Percentiles rank a stretch among this genome's conserved stretches.
Conservation (phyloP, 2,113 vertebrate genomes). For the Apteryx owenii region DNA sequence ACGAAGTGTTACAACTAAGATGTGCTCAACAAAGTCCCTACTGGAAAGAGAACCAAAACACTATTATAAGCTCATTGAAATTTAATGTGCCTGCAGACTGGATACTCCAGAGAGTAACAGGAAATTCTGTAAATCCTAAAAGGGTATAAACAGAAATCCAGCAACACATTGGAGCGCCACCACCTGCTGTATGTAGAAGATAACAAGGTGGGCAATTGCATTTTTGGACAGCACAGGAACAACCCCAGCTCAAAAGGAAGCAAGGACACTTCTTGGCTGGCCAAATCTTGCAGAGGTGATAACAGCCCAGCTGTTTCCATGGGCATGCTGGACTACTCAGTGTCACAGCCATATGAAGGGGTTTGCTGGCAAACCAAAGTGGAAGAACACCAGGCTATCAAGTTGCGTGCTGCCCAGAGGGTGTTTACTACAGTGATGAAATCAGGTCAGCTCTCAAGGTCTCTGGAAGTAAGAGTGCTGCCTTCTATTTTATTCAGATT, state of each 20-base stretch:
- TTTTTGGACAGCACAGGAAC: not conserved
- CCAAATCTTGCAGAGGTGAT: not conserved
- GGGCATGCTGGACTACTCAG: not conserved
- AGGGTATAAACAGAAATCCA: not conserved
- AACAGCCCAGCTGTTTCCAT: not conserved
- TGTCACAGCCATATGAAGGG: not conserved
- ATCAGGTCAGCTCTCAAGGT: conserved; percentile 7
- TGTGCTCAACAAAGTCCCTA: not conserved
- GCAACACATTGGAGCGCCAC: not conserved
- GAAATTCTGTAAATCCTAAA: not conserved
- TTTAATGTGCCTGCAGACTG: not conserved
- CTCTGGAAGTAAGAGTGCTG: not conserved
- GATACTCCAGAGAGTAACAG: not conserved
- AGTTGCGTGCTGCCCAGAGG: not conserved
- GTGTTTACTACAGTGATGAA: not conserved
- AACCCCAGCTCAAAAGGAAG: not conserved
- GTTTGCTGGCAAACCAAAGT: not conserved
- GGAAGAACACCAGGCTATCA: not conserved
- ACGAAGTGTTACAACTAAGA: not conserved
- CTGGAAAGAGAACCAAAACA: not conserved
- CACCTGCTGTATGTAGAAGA: not conserved
- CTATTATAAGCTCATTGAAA: not conserved
- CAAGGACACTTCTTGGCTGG: not conserved
- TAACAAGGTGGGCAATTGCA: not conserved
- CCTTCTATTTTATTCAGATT: not conserved